These are phyloP conservation scores for Coptotermes formosanus DNA, from an alignment of 1,140 invertebrate genomes.

Conservation along the genomic window DNA sequence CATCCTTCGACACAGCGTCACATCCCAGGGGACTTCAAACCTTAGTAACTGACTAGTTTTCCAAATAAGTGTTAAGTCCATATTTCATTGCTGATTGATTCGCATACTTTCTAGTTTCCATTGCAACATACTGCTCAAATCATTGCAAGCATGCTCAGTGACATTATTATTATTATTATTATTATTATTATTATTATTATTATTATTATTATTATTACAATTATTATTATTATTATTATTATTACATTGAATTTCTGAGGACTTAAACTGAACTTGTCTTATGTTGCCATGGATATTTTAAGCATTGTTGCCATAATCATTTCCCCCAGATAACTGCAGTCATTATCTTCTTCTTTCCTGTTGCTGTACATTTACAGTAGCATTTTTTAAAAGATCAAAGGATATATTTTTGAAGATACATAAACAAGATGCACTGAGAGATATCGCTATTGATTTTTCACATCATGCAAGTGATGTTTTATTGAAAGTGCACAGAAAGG, in stretches of 20 bases:
- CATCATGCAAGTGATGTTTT: not conserved
- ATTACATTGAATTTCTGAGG: not conserved
- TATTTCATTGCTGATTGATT: slow-evolving; percentile 6
- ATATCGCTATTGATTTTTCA: not conserved
- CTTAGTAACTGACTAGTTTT: not conserved
- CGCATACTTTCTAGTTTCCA: not conserved
- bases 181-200: not conserved
- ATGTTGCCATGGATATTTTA: not conserved
- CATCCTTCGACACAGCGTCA: too few relatives aligned
- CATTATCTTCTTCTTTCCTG: not conserved
- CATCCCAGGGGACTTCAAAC: too few relatives aligned
- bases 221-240: not conserved
- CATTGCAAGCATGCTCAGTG: slow-evolving; percentile 11
- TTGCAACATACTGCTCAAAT: slow-evolving; percentile 1
- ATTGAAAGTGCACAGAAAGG: not conserved
- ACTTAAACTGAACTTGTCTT: not conserved
- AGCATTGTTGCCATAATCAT: slow-evolving; percentile 22
- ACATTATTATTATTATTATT: not conserved
- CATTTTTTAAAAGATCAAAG: slow-evolving; percentile 19
- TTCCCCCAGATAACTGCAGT: not conserved
- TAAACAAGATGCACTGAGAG: slow-evolving; percentile 7
- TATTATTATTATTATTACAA: not conserved
- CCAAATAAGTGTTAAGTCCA: not conserved
- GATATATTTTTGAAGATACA: slow-evolving; percentile 26
- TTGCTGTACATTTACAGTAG: slow-evolving; percentile 22